Evolutionary conservation across 2,888 invertebrate species (phyloP).

Genomic region (Panopea generosa): DNA sequence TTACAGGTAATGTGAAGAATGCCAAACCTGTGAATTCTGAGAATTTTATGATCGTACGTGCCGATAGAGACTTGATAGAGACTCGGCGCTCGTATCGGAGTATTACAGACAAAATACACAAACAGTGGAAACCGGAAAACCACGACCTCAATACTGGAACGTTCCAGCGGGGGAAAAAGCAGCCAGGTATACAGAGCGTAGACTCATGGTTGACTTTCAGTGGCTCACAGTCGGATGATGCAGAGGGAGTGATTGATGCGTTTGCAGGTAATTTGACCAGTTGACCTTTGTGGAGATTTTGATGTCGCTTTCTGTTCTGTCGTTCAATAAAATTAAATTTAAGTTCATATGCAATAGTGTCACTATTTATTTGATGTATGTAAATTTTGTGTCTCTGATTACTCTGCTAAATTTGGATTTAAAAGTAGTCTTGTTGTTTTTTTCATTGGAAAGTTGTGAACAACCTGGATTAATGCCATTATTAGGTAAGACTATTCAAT

Average conservation of each 20-base stretch:
- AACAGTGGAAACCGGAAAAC: conserved; percentile 75
- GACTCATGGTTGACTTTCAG: conserved; percentile 80
- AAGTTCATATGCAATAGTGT: too few species aligned
- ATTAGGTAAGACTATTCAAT: too few species aligned
- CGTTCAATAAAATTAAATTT: neutral
- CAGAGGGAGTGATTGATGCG: conserved; percentile 78
- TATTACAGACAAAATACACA: conserved; percentile 71
- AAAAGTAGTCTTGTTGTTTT: too few species aligned
- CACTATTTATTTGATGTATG: too few species aligned
- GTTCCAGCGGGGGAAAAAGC: conserved; percentile 77
- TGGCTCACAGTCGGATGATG: conserved; percentile 69
- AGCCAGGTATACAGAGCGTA: conserved; percentile 66
- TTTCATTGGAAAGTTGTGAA: too few species aligned
- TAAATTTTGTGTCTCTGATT: neutral
- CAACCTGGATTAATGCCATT: too few species aligned
- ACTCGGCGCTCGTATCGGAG: conserved; percentile 63
- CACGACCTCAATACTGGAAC: conserved; percentile 74
- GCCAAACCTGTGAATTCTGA: conserved; percentile 33
- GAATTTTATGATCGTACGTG: conserved; percentile 63
- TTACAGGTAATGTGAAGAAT: neutral
- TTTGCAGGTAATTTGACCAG: conserved; percentile 73
- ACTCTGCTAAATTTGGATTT: too few species aligned
- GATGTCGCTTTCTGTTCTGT: neutral
- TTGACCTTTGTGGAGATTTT: neutral
- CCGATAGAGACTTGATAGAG: conserved; percentile 67